Percentiles rank a stretch among this genome's conserved stretches.
Evolutionary conservation across 2,888 invertebrate genomes (phyloP).

Genomic region (Cheiracanthium punctorium): DNA sequence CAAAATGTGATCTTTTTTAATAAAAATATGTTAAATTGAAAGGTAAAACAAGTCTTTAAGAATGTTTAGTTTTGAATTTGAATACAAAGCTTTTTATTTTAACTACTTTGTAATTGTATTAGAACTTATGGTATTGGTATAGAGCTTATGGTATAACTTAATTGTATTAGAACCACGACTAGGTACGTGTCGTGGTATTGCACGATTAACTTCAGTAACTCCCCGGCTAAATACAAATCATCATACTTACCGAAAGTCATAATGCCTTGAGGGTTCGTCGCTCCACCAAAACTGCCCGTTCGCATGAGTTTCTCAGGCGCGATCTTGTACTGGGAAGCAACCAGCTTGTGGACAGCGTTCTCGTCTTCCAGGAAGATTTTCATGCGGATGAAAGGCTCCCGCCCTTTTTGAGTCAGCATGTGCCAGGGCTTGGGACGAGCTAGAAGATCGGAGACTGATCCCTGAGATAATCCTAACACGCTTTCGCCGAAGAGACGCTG

Average conservation of each 20-base stretch:
- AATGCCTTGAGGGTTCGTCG: conserved; percentile 62
- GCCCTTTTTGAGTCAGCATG: conserved; percentile 97
- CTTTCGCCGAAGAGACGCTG: conserved; percentile 98
- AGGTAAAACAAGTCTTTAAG: too few relatives aligned
- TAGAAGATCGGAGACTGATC: conserved; percentile 96
- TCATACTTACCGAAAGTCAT: conserved; percentile 41
- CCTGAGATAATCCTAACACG: conserved; percentile 96
- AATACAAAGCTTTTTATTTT: too few relatives aligned
- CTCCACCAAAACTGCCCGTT: conserved; percentile 78
- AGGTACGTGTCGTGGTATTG: too few relatives aligned
- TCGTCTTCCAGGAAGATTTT: conserved; percentile 98
- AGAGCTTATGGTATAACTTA: too few relatives aligned
- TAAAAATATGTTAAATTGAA: too few relatives aligned
- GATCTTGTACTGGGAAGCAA: conserved; percentile 98
- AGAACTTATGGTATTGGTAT: too few relatives aligned
- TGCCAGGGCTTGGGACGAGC: conserved; percentile 99
- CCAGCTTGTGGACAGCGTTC: conserved; percentile 94
- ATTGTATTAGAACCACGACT: too few relatives aligned
- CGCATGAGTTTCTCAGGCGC: conserved; percentile 98
- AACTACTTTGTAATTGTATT: too few relatives aligned
- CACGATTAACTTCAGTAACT: too few relatives aligned
- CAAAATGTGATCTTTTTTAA: too few relatives aligned
- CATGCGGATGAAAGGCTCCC: conserved; percentile 98
- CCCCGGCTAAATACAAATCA: too few relatives aligned
- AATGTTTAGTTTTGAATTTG: too few relatives aligned